A percentile compares a stretch with the other conserved stretches of the same genome.
These are phyloP conservation scores for Arvicanthis niloticus DNA, from an alignment of 2,113 vertebrate species.

Conservation along the genomic window DNA sequence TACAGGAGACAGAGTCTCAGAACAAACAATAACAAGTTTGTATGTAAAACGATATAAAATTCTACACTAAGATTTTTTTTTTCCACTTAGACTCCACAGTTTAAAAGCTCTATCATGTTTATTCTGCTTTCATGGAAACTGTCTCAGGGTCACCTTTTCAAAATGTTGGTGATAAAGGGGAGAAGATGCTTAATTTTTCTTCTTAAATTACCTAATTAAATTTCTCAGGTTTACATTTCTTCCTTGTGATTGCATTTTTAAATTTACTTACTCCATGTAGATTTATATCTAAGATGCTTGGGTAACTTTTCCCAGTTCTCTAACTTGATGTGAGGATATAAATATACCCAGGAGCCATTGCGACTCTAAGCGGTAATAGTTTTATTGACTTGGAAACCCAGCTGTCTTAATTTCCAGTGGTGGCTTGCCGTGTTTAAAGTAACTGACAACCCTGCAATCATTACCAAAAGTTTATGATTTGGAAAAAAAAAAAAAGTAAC, in stretches of 20 bases:
- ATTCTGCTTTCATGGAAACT: conserved; percentile 20
- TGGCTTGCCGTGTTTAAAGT: conserved; percentile 62
- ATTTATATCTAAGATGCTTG: conserved; percentile 38
- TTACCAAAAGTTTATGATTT: conserved; percentile 66
- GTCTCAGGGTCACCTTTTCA: conserved; percentile 50
- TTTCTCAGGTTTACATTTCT: conserved; percentile 34
- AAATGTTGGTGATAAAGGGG: conserved; percentile 38
- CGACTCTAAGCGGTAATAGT: conserved; percentile 44
- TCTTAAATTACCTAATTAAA: conserved; percentile 59
- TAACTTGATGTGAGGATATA: conserved; percentile 54
- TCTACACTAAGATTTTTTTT: background rate
- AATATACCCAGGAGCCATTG: conserved; percentile 11
- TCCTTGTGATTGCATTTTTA: conserved; percentile 1
- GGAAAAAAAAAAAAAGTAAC: background rate
- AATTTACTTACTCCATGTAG: conserved; percentile 8
- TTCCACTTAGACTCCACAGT: conserved; percentile 30
- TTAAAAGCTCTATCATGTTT: background rate
- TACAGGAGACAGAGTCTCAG: too few relatives aligned
- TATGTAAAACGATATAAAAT: conserved; percentile 51
- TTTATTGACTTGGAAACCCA: conserved; percentile 62
- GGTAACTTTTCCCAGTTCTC: conserved; percentile 1
- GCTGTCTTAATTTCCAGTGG: conserved; percentile 49
- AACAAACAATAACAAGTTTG: too few relatives aligned
- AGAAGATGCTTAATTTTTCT: background rate
- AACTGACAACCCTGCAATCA: conserved; percentile 60